A percentile compares a stretch with the other conserved stretches of the same genome.
Evolutionary conservation across 1,140 invertebrate species (phyloP).

Genomic region (Papilio xuthus): DNA sequence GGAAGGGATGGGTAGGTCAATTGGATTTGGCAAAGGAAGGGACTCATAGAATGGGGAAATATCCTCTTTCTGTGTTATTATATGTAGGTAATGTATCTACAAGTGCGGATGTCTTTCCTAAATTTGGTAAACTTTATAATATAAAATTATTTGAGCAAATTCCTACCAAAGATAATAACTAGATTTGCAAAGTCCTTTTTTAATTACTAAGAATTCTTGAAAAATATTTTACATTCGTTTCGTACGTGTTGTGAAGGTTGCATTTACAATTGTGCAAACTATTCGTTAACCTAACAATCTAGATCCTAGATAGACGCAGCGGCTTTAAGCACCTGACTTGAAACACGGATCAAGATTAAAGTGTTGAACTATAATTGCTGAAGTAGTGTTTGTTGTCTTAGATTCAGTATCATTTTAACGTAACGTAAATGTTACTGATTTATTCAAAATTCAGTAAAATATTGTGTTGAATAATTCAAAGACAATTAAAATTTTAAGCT

Average conservation of each 20-base stretch:
- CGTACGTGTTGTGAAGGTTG: background rate
- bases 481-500: background rate
- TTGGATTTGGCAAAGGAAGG: too few species aligned
- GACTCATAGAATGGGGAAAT: too few species aligned
- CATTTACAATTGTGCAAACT: slow-evolving; percentile 7
- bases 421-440: background rate
- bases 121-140: too few species aligned
- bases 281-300: slow-evolving; percentile 19
- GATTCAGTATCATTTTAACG: background rate
- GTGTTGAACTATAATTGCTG: slow-evolving; percentile 17
- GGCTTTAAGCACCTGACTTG: slow-evolving; percentile 6
- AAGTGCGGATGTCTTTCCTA: too few species aligned
- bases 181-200: too few species aligned
- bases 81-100: too few species aligned
- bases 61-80: too few species aligned
- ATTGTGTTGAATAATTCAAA: background rate
- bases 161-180: too few species aligned
- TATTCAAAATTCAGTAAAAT: background rate
- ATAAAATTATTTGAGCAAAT: too few species aligned
- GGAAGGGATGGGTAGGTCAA: too few species aligned
- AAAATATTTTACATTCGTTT: background rate
- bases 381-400: slow-evolving; percentile 1
- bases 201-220: too few species aligned
- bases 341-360: slow-evolving; percentile 27
- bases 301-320: background rate